Evolutionary conservation across 1,140 invertebrate genomes (phyloP), one percentile per base, ranked within the genome.

Genomic region (Ptiloglossa arizonensis): DNA sequence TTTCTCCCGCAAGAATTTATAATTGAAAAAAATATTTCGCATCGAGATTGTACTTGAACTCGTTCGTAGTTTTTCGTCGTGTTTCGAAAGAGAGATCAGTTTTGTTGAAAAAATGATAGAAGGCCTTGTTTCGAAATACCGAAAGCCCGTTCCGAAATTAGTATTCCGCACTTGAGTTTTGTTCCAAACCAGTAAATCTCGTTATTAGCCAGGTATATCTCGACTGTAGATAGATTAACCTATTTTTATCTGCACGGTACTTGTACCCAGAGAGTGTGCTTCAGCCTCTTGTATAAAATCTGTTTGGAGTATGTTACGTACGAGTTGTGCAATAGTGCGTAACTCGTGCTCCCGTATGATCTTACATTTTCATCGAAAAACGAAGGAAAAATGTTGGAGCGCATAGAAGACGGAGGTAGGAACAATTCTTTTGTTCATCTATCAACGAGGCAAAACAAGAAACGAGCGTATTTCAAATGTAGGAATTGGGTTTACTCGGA

Each of bases 391-490:
- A 24, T 24, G 9, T 52, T 24, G 6, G 19, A 6, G 22, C 9
- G 17, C 11, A n/a, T 15, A n/a, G 19, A 6, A 46, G 44, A 17
- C 9, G 19, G 11, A n/a, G 5, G 46, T n/a, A 19, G 2, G 5
- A 50, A n/a, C 2, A 52, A 52, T 24, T 24, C n/a, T 24, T 2
- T 22, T 52, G 5, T 22, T 52, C 50, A 11, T 13, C 11, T 11
- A 13, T 11, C 41, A n/a, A 9, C 50, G 50, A 24, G 2, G 15
- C 50, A 52, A 83, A 83, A 85, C 85, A 72, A 73, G 83, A 67
- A 50, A 32, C 52, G 9, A 66, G 52, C 78, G 81, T 74, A 72
- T 87, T 6, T 5, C 50, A 52, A 89, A 88, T 88, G 83, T 72
- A 84, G 86, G 87, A 41, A 41, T 13, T 41, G 41, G 11, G 11